phyloP scores from a whole-genome alignment of 2,888 invertebrate species.

The Oegoconia quadripuncta region DNA sequence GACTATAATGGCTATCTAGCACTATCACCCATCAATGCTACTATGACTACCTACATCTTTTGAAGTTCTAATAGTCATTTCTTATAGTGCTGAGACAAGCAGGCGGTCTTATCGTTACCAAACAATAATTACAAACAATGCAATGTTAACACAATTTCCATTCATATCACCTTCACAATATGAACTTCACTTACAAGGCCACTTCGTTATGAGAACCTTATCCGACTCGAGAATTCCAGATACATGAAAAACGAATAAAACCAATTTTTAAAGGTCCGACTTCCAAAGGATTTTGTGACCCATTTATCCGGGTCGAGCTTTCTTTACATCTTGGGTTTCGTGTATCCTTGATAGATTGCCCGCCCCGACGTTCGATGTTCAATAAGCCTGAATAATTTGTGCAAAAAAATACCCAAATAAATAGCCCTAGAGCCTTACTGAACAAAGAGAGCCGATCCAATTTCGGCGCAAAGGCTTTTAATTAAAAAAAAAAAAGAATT shows the following conservation, averaged over 20 bases:
- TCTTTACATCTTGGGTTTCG: constrained; percentile 37
- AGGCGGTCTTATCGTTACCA: too few species aligned
- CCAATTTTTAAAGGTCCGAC: constrained; percentile 55
- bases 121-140: background rate
- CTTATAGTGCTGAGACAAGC: too few species aligned
- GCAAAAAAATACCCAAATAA: constrained; percentile 52
- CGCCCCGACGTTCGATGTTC: constrained; percentile 49
- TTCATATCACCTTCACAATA: background rate
- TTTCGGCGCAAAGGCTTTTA: constrained; percentile 45
- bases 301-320: constrained; percentile 49
- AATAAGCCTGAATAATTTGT: constrained; percentile 64
- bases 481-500: constrained; percentile 40
- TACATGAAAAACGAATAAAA: constrained; percentile 48
- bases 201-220: constrained; percentile 5
- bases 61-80: too few species aligned
- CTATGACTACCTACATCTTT: too few species aligned
- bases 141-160: background rate
- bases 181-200: background rate
- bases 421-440: constrained; percentile 34
- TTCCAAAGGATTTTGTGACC: constrained; percentile 53
- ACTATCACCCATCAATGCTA: too few species aligned
- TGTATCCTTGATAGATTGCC: constrained; percentile 59
- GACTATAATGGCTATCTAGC: too few species aligned
- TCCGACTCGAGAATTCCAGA: constrained; percentile 41
- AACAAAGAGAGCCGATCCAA: constrained; percentile 46